phyloP scores from a whole-genome alignment of 2,888 invertebrate species.

The Tenthredo scrophulariae region DNA sequence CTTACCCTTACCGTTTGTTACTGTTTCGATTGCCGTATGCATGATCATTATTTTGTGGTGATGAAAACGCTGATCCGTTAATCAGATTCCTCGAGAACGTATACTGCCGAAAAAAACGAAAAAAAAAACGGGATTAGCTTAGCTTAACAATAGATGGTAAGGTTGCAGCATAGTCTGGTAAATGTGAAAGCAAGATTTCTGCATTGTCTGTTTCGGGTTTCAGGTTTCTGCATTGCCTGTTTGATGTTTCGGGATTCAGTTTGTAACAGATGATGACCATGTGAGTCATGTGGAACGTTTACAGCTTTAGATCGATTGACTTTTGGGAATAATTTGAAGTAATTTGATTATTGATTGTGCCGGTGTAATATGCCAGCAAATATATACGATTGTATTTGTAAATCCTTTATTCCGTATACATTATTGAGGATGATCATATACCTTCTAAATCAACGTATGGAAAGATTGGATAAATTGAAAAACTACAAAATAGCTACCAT shows the following conservation, averaged over 20 bases:
- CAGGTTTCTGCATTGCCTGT: neutral
- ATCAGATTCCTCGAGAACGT: neutral
- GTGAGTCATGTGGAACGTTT: neutral
- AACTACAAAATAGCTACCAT: neutral
- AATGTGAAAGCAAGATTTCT: neutral
- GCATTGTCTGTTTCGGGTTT: neutral
- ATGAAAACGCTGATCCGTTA: neutral
- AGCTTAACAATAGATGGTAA: neutral
- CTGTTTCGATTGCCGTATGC: neutral
- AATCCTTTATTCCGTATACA: neutral
- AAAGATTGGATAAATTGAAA: neutral
- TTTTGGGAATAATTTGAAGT: neutral
- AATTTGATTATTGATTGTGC: neutral
- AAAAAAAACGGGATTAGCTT: neutral
- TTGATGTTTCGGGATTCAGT: neutral
- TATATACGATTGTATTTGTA: neutral
- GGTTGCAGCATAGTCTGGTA: neutral
- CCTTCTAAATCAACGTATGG: neutral
- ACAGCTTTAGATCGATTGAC: neutral
- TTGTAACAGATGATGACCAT: neutral
- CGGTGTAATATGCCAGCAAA: neutral
- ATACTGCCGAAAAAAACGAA: no score
- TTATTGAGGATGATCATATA: neutral
- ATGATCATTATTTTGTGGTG: neutral
- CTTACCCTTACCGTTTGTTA: neutral